phyloP scores from a whole-genome alignment of 2,113 vertebrate genomes.

The Aegotheles bennettii region DNA sequence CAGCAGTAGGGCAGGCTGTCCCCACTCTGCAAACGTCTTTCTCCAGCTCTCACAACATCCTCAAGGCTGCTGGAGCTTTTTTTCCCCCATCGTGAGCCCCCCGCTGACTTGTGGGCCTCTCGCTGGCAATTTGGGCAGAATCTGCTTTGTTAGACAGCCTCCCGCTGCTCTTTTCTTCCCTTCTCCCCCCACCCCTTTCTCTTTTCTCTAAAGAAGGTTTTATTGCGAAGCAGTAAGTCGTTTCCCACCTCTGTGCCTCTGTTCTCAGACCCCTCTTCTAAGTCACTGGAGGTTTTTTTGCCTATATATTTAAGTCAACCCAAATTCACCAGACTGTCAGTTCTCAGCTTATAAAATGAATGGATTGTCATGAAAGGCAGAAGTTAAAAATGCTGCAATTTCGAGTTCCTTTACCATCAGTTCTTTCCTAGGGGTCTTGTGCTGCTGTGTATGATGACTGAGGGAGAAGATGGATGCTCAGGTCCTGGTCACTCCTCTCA shows the following conservation, averaged over 20 bases:
- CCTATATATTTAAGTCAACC: background rate
- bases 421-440: rapidly evolving
- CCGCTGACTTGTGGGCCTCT: slow-evolving; percentile 33
- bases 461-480: background rate
- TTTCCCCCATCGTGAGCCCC: background rate
- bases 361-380: background rate
- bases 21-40: background rate
- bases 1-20: background rate
- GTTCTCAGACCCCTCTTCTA: background rate
- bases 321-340: background rate
- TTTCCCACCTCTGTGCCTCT: slow-evolving; percentile 17
- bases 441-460: rapidly evolving
- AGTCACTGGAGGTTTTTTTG: background rate
- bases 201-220: slow-evolving; percentile 45
- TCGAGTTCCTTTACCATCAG: background rate
- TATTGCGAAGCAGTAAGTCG: slow-evolving; percentile 35
- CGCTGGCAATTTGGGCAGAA: slow-evolving; percentile 22
- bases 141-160: slow-evolving; percentile 42
- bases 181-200: background rate
- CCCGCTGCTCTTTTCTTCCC: slow-evolving; percentile 53
- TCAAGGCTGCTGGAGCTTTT: background rate
- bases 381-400: background rate
- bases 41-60: background rate
- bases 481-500: background rate
- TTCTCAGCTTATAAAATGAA: slow-evolving; percentile 17